These are phyloP conservation scores for Amphiprion percula DNA, from an alignment of 2,113 vertebrate genomes.

Conservation along the genomic window DNA sequence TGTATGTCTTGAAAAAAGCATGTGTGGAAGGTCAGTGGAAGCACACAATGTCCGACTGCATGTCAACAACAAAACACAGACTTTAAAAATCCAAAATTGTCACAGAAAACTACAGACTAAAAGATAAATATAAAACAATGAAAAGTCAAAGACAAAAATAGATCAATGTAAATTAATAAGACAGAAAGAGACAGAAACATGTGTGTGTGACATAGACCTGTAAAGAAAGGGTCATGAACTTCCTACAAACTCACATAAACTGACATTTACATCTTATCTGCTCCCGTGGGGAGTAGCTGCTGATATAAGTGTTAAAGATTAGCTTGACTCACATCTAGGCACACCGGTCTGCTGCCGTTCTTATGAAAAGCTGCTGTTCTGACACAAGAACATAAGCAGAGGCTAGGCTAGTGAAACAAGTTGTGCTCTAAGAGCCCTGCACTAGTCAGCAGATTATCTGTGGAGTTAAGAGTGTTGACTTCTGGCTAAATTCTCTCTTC, in stretches of 20 bases:
- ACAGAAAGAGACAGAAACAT: no score
- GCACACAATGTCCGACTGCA: neutral
- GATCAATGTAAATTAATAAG: no score
- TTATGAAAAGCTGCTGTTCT: constrained; percentile 65
- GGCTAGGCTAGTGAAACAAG: fast-evolving
- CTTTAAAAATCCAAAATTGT: neutral
- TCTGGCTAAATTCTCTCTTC: no score
- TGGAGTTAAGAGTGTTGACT: no score
- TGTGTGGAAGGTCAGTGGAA: constrained; percentile 2
- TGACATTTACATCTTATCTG: neutral
- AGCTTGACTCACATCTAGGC: constrained; percentile 34
- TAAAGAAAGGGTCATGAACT: no score
- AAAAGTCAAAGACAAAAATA: neutral
- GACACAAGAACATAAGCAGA: constrained; percentile 44
- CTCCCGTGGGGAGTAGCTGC: constrained; percentile 10
- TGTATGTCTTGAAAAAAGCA: neutral
- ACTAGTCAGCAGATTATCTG: neutral
- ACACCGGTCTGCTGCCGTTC: constrained; percentile 51
- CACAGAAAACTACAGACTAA: neutral
- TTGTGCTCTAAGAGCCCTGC: neutral
- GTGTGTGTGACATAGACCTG: no score
- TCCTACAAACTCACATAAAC: neutral
- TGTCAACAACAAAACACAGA: neutral
- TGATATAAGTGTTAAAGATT: constrained; percentile 66
- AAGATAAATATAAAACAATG: neutral